Percentiles rank a stretch among this genome's conserved stretches.
phyloP scores from a whole-genome alignment of 2,797 vertebrate species.

The Chrysolophus pictus region DNA sequence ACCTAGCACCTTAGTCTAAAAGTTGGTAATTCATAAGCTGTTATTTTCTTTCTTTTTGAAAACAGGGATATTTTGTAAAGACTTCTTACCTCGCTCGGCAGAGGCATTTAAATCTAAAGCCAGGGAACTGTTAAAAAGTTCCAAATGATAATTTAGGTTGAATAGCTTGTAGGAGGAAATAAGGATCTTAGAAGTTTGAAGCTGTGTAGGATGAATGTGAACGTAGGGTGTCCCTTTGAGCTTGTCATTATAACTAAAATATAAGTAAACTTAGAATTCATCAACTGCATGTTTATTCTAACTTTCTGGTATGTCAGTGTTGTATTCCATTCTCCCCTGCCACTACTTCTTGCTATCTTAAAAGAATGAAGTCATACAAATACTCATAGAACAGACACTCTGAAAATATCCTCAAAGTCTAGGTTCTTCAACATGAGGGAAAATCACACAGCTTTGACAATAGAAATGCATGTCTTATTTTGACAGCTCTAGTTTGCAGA shows the following conservation, averaged over 20 bases:
- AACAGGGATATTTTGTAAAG: not conserved
- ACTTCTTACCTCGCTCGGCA: not conserved
- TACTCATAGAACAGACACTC: no score
- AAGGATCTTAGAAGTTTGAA: not conserved
- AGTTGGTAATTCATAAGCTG: accelerated
- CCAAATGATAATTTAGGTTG: not conserved
- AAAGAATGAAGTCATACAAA: no score
- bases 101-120: not conserved
- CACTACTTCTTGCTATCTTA: no score
- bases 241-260: no score
- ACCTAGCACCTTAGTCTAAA: not conserved
- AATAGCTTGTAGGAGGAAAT: not conserved
- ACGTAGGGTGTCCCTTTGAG: not conserved
- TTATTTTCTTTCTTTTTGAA: not conserved
- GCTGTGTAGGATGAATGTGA: not conserved
- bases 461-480: not conserved
- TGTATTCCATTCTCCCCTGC: no score
- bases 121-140: not conserved
- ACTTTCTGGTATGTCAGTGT: no score
- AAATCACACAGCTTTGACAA: no score
- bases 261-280: no score
- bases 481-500: not conserved
- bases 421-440: no score
- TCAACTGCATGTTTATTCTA: no score
- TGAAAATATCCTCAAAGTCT: no score